Evolutionary conservation across 2,113 vertebrate genomes (phyloP).

Genomic region (Trematocara stigmaticum): DNA sequence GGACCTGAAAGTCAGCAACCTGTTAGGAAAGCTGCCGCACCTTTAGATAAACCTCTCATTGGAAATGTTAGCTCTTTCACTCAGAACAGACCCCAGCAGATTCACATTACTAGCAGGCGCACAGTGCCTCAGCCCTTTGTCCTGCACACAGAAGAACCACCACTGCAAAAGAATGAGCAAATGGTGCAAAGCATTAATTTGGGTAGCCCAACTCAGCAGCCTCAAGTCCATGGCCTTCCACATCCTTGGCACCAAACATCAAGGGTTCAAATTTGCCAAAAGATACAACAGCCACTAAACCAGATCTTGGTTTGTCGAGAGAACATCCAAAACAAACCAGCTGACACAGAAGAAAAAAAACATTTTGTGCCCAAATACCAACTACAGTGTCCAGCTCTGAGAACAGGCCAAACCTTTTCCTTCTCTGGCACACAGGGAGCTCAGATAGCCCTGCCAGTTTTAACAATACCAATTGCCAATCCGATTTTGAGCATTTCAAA

Average conservation of each 20-base stretch:
- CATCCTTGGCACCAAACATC: slow-evolving; percentile 74
- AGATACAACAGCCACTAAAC: slow-evolving; percentile 40
- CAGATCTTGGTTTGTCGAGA: slow-evolving; percentile 63
- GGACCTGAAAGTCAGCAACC: slow-evolving; percentile 81
- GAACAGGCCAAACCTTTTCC: slow-evolving; percentile 73
- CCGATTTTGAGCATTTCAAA: slow-evolving; percentile 61
- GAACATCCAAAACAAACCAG: slow-evolving; percentile 51
- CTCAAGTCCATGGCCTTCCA: slow-evolving; percentile 70
- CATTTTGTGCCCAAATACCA: slow-evolving; percentile 92
- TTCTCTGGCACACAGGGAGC: slow-evolving; percentile 67
- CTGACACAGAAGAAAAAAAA: slow-evolving; percentile 56
- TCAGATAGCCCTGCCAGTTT: slow-evolving; percentile 69
- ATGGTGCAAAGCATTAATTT: slow-evolving; percentile 75
- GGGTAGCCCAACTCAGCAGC: slow-evolving; percentile 69
- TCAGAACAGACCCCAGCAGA: slow-evolving; percentile 67
- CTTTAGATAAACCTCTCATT: slow-evolving; percentile 67
- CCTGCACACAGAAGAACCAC: slow-evolving; percentile 51
- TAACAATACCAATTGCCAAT: slow-evolving; percentile 68
- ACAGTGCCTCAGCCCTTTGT: slow-evolving; percentile 50
- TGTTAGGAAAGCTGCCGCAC: slow-evolving; percentile 59
- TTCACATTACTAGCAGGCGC: slow-evolving; percentile 56
- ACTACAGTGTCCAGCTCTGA: slow-evolving; percentile 76
- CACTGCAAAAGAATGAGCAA: slow-evolving; percentile 60
- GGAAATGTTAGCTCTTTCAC: slow-evolving; percentile 61
- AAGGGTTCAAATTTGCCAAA: slow-evolving; percentile 67